Percentiles rank a stretch among this genome's conserved stretches.
These are phyloP conservation scores for Heliopora coerulea DNA, from an alignment of 92 coral and sea anemone species.

Conservation along the genomic window DNA sequence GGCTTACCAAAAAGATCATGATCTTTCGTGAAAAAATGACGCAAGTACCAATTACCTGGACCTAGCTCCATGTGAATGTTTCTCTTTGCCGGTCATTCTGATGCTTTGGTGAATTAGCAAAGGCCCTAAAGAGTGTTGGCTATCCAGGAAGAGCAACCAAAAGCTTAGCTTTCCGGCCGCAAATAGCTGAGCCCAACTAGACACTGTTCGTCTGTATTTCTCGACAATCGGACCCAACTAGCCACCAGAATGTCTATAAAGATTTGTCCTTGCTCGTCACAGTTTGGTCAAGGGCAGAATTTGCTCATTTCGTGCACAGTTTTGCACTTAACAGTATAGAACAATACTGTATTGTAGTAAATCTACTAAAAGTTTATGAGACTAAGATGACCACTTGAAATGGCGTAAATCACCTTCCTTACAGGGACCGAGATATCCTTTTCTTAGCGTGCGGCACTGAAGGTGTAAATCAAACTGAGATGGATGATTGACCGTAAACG, in stretches of 20 bases:
- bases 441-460: no score
- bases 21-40: no score
- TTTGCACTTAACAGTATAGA: no score
- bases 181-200: neutral
- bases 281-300: no score
- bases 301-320: no score
- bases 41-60: neutral
- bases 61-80: neutral
- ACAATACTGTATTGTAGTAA: no score
- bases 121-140: neutral
- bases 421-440: no score
- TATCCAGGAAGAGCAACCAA: slow-evolving; percentile 11
- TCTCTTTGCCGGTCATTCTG: neutral
- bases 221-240: neutral
- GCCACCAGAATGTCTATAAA: neutral
- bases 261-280: neutral
- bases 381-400: no score
- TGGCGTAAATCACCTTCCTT: no score
- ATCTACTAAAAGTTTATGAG: no score
- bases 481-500: neutral
- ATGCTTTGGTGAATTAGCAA: neutral
- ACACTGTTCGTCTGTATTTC: neutral
- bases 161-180: slow-evolving; percentile 40
- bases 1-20: neutral
- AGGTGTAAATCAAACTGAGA: slow-evolving; percentile 1